A percentile compares a stretch with the other conserved stretches of the same genome.
Evolutionary conservation across 2,113 vertebrate genomes (phyloP).

Genomic region (Apodemus speciosus): DNA sequence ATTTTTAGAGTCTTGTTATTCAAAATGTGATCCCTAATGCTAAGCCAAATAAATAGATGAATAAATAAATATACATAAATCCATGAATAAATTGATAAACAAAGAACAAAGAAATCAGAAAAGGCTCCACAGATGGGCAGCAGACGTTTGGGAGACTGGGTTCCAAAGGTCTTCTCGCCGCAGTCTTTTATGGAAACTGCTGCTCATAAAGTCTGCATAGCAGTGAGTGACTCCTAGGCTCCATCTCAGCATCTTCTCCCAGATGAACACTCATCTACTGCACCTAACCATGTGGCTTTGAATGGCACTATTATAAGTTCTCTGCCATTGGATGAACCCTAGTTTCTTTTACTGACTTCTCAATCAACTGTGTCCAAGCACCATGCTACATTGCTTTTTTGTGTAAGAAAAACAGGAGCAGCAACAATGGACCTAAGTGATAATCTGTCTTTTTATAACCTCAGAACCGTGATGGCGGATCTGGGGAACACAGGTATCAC

Average conservation of each 20-base stretch:
- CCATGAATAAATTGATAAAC: not conserved
- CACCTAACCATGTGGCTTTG: rapidly evolving
- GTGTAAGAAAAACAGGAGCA: not conserved
- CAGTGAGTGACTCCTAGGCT: rapidly evolving
- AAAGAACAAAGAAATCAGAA: not conserved
- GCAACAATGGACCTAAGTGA: not conserved
- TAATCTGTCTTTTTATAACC: not conserved
- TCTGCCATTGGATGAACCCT: not conserved
- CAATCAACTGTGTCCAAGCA: not conserved
- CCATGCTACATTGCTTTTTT: not conserved
- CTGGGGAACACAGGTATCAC: rapidly evolving
- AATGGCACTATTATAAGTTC: not conserved
- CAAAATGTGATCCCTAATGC: not conserved
- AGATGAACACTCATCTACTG: rapidly evolving
- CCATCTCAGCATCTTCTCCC: not conserved
- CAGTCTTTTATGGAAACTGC: not conserved
- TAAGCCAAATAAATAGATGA: not conserved
- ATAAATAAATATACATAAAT: not conserved
- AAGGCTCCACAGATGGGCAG: rapidly evolving
- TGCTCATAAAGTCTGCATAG: rapidly evolving
- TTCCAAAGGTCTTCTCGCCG: rapidly evolving
- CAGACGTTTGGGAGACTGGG: not conserved
- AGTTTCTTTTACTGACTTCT: not conserved
- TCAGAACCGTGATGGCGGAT: not conserved
- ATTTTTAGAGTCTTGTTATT: not conserved